A percentile compares a stretch with the other conserved stretches of the same genome.
Evolutionary conservation across 1,140 invertebrate species (phyloP).

Genomic region (Brachystomella parvula): DNA sequence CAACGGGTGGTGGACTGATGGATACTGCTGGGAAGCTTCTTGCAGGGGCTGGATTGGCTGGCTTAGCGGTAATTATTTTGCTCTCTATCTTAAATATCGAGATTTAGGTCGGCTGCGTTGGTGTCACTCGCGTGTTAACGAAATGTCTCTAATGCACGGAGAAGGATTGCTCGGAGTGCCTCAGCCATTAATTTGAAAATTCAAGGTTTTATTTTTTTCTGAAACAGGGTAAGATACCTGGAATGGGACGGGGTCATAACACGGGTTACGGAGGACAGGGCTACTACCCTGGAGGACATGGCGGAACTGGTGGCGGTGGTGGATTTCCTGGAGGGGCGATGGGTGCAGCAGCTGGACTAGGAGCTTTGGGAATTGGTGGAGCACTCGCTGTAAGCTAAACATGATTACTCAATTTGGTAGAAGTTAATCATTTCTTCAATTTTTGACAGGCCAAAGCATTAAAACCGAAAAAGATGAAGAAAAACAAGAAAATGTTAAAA

Average conservation of each 20-base stretch:
- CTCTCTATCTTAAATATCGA: neutral
- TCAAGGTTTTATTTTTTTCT: conserved; percentile 10
- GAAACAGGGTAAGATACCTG: conserved; percentile 32
- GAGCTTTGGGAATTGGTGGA: conserved; percentile 37
- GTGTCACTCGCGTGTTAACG: no score
- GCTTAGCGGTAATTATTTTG: conserved; percentile 26
- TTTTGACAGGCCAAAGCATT: conserved; percentile 28
- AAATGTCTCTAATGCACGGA: no score
- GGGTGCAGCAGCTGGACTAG: conserved; percentile 36
- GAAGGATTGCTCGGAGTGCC: no score
- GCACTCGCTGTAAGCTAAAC: conserved; percentile 33
- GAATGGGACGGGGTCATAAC: conserved; percentile 17
- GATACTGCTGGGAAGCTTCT: conserved; percentile 39
- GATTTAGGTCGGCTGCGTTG: neutral
- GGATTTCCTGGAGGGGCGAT: conserved; percentile 34
- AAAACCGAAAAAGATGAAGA: conserved; percentile 34
- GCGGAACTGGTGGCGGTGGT: conserved; percentile 26
- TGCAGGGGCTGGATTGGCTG: conserved; percentile 40
- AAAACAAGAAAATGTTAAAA: conserved; percentile 38
- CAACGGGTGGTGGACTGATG: conserved; percentile 34
- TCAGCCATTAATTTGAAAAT: no score
- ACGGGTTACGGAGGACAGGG: neutral
- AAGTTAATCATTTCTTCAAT: conserved; percentile 11
- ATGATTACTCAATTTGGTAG: neutral
- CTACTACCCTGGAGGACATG: conserved; percentile 17